phyloP scores from a whole-genome alignment of 2,113 vertebrate genomes.

The Gallinago undulata region DNA sequence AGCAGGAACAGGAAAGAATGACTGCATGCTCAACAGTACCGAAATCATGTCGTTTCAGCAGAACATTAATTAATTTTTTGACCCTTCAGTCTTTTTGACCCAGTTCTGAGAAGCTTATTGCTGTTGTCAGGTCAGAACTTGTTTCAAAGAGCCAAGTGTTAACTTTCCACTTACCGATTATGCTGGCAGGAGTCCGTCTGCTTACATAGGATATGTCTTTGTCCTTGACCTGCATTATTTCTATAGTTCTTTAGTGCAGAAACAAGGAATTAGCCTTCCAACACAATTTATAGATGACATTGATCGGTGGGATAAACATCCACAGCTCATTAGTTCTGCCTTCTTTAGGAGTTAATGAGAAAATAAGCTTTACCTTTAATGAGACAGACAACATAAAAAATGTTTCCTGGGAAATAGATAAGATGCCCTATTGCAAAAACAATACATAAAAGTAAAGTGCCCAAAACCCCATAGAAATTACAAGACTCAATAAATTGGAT shows the following conservation, averaged over 20 bases:
- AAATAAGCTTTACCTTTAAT: constrained; percentile 3
- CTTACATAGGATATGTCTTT: neutral
- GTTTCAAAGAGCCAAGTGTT: constrained; percentile 53
- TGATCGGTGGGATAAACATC: constrained; percentile 14
- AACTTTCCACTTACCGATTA: constrained; percentile 63
- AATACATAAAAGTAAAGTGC: neutral
- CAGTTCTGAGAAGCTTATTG: constrained; percentile 54
- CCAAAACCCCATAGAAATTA: neutral
- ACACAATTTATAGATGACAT: neutral
- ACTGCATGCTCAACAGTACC: neutral
- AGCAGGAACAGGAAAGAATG: neutral
- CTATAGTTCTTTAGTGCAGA: neutral
- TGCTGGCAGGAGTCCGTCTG: constrained; percentile 47
- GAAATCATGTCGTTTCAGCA: neutral
- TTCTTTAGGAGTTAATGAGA: constrained; percentile 25
- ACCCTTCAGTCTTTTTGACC: constrained; percentile 35
- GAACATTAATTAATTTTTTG: constrained; percentile 23
- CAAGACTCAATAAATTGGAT: neutral
- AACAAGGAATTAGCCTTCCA: constrained; percentile 24
- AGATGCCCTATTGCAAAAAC: neutral
- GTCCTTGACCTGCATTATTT: constrained; percentile 24
- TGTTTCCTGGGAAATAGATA: neutral
- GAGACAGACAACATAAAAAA: neutral
- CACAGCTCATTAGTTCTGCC: constrained; percentile 2
- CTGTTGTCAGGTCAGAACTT: constrained; percentile 62